Conservation (phyloP, 2,888 invertebrate species). For the Junonia oenone region DNA sequence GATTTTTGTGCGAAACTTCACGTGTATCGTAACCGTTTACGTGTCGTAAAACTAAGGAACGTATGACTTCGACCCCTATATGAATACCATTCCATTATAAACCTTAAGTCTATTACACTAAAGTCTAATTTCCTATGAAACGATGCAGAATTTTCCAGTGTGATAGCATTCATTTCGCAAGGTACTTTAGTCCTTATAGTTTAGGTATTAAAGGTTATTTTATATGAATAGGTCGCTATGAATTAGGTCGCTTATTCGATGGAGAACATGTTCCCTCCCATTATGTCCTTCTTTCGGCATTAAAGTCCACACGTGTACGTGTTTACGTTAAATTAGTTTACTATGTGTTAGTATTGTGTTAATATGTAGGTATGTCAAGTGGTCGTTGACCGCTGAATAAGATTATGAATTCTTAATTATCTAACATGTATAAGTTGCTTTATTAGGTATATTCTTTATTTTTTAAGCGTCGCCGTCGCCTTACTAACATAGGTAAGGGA, state of each 20-base stretch:
- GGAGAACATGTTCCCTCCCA: background rate
- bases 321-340: background rate
- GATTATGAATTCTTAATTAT: background rate
- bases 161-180: background rate
- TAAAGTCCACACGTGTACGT: background rate
- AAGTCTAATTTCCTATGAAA: background rate
- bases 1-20: constrained; percentile 16
- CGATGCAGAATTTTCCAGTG: background rate
- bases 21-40: constrained; percentile 15
- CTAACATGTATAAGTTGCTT: background rate
- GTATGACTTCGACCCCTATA: background rate
- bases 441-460: no score
- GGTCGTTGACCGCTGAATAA: background rate
- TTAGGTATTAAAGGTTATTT: background rate
- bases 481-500: no score
- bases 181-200: background rate
- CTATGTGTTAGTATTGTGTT: background rate
- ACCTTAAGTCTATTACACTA: background rate
- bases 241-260: background rate
- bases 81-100: background rate
- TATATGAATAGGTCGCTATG: no score
- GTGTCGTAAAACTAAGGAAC: constrained; percentile 11
- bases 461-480: no score
- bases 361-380: background rate
- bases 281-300: background rate